Base-by-base conservation (phyloP, 2,797 vertebrate species). In the Trachurus trachurus region DNA sequence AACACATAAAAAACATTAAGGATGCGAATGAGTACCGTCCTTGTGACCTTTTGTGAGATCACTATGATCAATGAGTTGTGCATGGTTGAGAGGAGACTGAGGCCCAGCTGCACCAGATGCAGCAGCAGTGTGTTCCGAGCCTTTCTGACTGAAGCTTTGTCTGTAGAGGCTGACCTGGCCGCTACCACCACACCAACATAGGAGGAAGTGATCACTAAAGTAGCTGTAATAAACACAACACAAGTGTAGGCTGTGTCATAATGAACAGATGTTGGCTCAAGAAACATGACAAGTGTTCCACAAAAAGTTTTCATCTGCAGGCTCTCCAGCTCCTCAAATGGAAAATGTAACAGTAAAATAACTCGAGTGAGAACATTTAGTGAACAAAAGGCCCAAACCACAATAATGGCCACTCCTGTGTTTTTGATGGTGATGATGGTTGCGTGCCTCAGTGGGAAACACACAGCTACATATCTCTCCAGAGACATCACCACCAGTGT, bases 391-490 rank as follows among this genome's bases (percentile, higher is more conserved):
- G 64, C 19, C 93, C 93, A 95, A 15, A 91, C 47, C 1, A 75
- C 31, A 19, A 44, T 2, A 1, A 94, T 26, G 0, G 80, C 73
- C 12, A 76, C 7, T 0, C 1, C 49, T 4, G 93, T 94, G 39
- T 74, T 92, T 49, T 71, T 90, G 9, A 74, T 68, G 31, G 87
- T 94, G 76, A 87, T 57, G 21, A 95, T 78, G 31, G 67, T 9
- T n/a, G 75, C 40, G 7, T 94, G 90, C 15, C 85, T 91, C 71
- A 94, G 82, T 5, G 93, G 92, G 65, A 80, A 88, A 56, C 92
- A 92, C 50, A 95, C 89, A 17, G 94, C 93, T 7, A 94, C 85
- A 26, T 87, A 95, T 11, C 92, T 91, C 77, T 95, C 94, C 40
- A 94, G 52, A 54, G 91, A 90, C 93, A 95, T 95, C 66, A 92